Evolutionary conservation across 2,888 invertebrate species (phyloP).

Genomic region (Heliconius erato): DNA sequence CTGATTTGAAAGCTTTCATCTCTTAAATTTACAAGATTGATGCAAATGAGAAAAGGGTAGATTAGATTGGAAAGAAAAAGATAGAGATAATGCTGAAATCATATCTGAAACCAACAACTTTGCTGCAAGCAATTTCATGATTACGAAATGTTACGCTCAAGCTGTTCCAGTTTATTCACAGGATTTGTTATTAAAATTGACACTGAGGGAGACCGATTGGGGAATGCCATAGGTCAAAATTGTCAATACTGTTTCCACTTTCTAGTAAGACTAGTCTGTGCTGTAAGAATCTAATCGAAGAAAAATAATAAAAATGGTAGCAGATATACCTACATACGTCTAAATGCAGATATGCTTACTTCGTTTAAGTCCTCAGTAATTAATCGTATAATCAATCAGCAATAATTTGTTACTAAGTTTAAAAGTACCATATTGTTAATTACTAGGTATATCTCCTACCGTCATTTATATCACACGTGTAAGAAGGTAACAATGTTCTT

Average conservation of each 20-base stretch:
- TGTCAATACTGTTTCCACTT: not conserved
- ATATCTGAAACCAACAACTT: not conserved
- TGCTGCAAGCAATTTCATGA: slow-evolving; percentile 7
- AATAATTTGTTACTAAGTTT: too few species aligned
- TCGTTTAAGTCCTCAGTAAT: too few species aligned
- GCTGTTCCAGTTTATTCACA: not conserved
- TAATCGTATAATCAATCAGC: too few species aligned
- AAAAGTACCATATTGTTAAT: too few species aligned
- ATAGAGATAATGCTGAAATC: slow-evolving; percentile 15
- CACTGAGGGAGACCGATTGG: not conserved
- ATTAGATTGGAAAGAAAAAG: slow-evolving; percentile 18
- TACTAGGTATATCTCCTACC: too few species aligned
- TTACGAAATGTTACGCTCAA: not conserved
- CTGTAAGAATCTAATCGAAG: not conserved
- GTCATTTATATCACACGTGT: too few species aligned
- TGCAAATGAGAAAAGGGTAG: slow-evolving; percentile 22
- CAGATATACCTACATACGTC: too few species aligned
- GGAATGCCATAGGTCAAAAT: not conserved
- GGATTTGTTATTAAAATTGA: not conserved
- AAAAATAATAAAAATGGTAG: too few species aligned
- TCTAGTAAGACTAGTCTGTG: not conserved
- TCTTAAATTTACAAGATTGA: slow-evolving; percentile 22
- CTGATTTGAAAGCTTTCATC: slow-evolving; percentile 34
- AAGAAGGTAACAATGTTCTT: too few species aligned
- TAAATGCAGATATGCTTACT: too few species aligned